Evolutionary conservation across 1,140 invertebrate genomes (phyloP).

Genomic region (Sycophila sp.): DNA sequence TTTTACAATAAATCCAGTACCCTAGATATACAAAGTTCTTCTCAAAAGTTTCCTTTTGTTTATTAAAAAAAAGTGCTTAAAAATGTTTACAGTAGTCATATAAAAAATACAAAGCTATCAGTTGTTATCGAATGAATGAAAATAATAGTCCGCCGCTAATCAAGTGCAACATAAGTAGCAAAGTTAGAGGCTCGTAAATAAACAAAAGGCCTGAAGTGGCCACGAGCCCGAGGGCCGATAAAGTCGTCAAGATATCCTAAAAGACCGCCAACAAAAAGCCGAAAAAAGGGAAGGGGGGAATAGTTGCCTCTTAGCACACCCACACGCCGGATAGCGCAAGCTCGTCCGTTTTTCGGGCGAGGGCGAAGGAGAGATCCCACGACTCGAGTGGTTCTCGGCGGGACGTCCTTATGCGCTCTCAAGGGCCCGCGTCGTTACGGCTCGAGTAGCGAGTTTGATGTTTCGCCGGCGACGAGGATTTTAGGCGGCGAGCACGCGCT

Average conservation of each 20-base stretch:
- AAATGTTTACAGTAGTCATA: no score
- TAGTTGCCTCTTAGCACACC: neutral
- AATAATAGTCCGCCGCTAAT: neutral
- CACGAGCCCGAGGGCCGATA: neutral
- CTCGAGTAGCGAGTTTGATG: constrained; percentile 51
- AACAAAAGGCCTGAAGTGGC: neutral
- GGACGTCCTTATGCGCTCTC: constrained; percentile 53
- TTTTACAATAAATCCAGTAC: no score
- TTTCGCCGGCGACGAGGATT: constrained; percentile 48
- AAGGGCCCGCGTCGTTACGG: constrained; percentile 50
- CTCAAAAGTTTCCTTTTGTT: no score
- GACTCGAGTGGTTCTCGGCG: constrained; percentile 57
- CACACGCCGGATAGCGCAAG: neutral
- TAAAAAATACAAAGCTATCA: no score
- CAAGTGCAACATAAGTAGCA: no score
- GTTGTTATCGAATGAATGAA: no score
- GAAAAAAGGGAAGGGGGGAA: no score
- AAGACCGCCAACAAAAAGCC: constrained; percentile 31
- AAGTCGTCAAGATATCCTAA: constrained; percentile 1
- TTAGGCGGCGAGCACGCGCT: neutral
- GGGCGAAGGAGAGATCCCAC: constrained; percentile 30
- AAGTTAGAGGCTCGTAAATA: constrained; percentile 8
- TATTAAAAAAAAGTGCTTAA: no score
- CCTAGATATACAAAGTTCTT: no score
- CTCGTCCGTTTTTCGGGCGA: neutral